Evolutionary conservation across 2,113 vertebrate species (phyloP).

Genomic region (Fukomys damarensis): DNA sequence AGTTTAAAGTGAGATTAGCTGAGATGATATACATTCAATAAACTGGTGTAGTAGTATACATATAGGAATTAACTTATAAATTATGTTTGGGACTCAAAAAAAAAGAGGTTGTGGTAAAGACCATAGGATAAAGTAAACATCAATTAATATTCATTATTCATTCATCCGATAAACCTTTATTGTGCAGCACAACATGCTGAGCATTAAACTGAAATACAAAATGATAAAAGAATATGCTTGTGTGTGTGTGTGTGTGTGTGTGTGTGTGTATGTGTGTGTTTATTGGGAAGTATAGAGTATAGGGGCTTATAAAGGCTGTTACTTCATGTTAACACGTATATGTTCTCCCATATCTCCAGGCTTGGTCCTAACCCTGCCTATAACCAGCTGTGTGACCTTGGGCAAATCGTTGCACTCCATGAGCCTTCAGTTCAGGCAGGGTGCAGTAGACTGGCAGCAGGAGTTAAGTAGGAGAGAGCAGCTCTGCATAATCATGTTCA

Average conservation of each 20-base stretch:
- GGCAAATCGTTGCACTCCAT: not conserved
- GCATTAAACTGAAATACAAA: not conserved
- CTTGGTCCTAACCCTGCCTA: not conserved
- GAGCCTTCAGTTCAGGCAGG: not conserved
- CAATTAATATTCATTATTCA: not conserved
- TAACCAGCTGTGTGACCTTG: not conserved
- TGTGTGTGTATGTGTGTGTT: not conserved
- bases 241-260: not conserved
- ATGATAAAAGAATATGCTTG: not conserved
- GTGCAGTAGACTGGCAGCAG: not conserved
- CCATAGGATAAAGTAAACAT: not conserved
- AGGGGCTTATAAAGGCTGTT: not conserved
- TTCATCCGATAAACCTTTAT: constrained; percentile 2
- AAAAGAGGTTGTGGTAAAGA: constrained; percentile 3
- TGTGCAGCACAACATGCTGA: not conserved
- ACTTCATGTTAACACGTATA: not conserved
- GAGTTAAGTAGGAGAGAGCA: not conserved
- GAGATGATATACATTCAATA: not conserved
- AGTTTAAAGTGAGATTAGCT: constrained; percentile 51
- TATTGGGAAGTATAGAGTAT: fast-evolving
- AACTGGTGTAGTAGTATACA: not conserved
- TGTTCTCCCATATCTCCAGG: not conserved
- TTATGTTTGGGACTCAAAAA: not conserved
- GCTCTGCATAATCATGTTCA: not conserved
- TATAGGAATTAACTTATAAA: not conserved